Evolutionary conservation across 1,140 invertebrate species (phyloP).

Genomic region (Danaus melanippus): DNA sequence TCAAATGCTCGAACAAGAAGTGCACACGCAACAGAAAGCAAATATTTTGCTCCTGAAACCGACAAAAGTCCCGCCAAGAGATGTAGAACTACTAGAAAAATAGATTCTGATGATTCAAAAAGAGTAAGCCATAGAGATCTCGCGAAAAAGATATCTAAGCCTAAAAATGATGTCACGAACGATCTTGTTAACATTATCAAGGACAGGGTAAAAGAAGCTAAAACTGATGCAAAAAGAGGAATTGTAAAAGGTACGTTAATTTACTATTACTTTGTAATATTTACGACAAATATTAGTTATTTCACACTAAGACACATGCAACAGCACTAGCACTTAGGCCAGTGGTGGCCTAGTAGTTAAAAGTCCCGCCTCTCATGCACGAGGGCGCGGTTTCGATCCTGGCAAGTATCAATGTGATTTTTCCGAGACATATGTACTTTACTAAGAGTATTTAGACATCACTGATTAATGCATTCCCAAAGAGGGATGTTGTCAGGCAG

Average conservation of each 20-base stretch:
- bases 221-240: slow-evolving; percentile 40
- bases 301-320: too few species aligned
- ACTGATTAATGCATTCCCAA: too few species aligned
- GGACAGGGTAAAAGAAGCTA: slow-evolving; percentile 58
- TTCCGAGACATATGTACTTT: too few species aligned
- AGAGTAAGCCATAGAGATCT: slow-evolving; percentile 59
- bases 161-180: slow-evolving; percentile 56
- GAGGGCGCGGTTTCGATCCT: too few species aligned
- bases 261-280: neutral
- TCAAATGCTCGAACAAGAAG: slow-evolving; percentile 43
- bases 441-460: too few species aligned
- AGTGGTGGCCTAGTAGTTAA: too few species aligned
- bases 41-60: slow-evolving; percentile 42
- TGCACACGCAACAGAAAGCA: slow-evolving; percentile 36
- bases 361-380: too few species aligned
- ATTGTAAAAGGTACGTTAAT: slow-evolving; percentile 42
- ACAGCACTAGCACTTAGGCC: too few species aligned
- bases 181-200: slow-evolving; percentile 70
- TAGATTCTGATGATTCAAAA: slow-evolving; percentile 29
- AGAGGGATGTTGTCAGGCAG: too few species aligned
- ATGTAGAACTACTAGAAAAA: slow-evolving; percentile 19
- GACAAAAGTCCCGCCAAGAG: slow-evolving; percentile 15
- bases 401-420: too few species aligned
- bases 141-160: slow-evolving; percentile 33
- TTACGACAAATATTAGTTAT: slow-evolving; percentile 1